These are phyloP conservation scores for Hypercompe scribonia DNA, from an alignment of 2,888 invertebrate species.

Conservation along the genomic window DNA sequence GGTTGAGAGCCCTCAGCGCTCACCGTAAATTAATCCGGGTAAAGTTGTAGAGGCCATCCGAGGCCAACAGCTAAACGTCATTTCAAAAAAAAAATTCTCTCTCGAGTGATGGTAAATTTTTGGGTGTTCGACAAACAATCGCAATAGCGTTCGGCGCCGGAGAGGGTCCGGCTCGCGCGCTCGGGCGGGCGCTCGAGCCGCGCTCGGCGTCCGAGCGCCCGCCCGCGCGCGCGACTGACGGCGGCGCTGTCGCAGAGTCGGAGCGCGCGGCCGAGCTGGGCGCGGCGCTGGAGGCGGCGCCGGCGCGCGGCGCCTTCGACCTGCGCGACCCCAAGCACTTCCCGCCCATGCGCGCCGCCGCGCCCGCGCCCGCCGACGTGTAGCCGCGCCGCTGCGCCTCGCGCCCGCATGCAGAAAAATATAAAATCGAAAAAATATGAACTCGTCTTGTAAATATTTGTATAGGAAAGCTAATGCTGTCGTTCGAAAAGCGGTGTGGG, in stretches of 20 bases:
- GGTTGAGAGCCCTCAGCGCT: too few species aligned
- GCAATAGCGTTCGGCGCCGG: neutral
- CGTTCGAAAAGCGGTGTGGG: neutral
- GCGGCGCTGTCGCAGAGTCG: conserved; percentile 85
- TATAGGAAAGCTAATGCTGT: conserved; percentile 29
- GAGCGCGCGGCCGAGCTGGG: conserved; percentile 86
- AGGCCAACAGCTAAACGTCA: too few species aligned
- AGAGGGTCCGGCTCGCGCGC: neutral
- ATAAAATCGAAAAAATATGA: conserved; percentile 38
- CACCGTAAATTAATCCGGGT: too few species aligned
- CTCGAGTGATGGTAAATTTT: neutral
- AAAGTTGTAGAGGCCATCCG: too few species aligned
- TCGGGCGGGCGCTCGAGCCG: neutral
- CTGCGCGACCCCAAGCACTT: conserved; percentile 94
- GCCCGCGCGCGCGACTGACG: neutral
- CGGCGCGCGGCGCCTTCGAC: conserved; percentile 90
- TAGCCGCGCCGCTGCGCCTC: conserved; percentile 1
- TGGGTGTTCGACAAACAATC: neutral
- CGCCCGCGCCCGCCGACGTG: conserved; percentile 14
- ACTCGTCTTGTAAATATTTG: conserved; percentile 53
- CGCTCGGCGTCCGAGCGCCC: too few species aligned
- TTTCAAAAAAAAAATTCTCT: neutral
- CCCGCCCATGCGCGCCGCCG: conserved; percentile 88
- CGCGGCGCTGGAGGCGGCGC: conserved; percentile 88
- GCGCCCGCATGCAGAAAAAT: conserved; percentile 28